Conservation (phyloP, 2,888 invertebrate species). For the Diaphora mendica region DNA sequence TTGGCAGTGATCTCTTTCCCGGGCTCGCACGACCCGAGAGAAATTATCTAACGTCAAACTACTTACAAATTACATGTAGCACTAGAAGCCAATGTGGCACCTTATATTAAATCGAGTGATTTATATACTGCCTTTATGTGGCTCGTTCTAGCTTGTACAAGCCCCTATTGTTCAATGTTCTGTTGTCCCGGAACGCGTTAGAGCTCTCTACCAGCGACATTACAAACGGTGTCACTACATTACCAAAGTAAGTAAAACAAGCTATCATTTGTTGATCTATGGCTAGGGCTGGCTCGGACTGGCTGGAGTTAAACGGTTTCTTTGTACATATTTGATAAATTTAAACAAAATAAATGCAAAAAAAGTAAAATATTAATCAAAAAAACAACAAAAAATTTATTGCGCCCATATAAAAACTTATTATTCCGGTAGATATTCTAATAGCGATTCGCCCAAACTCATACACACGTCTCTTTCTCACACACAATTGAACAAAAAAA, state of each 20-base stretch:
- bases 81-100: constrained; percentile 65
- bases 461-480: constrained; percentile 16
- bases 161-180: constrained; percentile 18
- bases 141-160: constrained; percentile 29
- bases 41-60: constrained; percentile 54
- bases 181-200: constrained; percentile 27
- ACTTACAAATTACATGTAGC: constrained; percentile 52
- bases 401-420: neutral
- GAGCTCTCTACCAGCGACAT: constrained; percentile 19
- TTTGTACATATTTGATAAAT: neutral
- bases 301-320: constrained; percentile 24
- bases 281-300: constrained; percentile 52
- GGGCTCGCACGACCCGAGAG: constrained; percentile 17
- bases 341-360: constrained; percentile 11
- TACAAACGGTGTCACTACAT: constrained; percentile 37
- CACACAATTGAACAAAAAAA: constrained; percentile 7
- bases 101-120: constrained; percentile 57
- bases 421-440: constrained; percentile 2
- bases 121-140: constrained; percentile 24
- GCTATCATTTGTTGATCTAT: constrained; percentile 43
- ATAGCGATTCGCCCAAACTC: constrained; percentile 1
- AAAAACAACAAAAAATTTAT: constrained; percentile 9
- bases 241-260: constrained; percentile 52
- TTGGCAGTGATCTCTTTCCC: constrained; percentile 45
- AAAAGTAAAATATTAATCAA: constrained; percentile 12